phyloP scores from a whole-genome alignment of 2,888 invertebrate genomes.

The Periphyllus acericola region DNA sequence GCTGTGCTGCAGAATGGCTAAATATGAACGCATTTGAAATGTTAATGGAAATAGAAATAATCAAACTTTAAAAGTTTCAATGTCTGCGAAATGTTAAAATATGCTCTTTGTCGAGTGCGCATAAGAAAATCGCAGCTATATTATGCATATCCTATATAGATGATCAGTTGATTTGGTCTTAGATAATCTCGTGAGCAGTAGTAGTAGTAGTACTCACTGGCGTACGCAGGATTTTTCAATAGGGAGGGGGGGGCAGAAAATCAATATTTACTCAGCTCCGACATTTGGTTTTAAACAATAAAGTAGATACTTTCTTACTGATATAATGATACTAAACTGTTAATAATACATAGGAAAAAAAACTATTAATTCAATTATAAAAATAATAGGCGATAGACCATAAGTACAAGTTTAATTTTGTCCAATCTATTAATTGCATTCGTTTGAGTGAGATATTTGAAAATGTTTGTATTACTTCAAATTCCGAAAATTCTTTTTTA shows the following conservation, averaged over 20 bases:
- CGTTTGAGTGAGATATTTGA: too few species aligned
- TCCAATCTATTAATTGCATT: too few species aligned
- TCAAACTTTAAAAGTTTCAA: constrained; percentile 34
- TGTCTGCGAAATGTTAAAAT: background rate
- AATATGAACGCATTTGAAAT: background rate
- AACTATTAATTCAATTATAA: background rate
- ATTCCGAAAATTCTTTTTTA: too few species aligned
- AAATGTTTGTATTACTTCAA: too few species aligned
- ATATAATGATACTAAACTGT: background rate
- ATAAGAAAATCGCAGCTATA: background rate
- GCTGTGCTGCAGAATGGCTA: background rate
- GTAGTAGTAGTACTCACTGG: too few species aligned
- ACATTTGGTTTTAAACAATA: too few species aligned
- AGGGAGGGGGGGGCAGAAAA: too few species aligned
- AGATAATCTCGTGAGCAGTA: background rate
- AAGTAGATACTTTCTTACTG: too few species aligned
- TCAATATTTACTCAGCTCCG: too few species aligned
- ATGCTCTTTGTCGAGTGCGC: background rate
- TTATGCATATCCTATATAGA: background rate
- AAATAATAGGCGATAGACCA: constrained; percentile 13
- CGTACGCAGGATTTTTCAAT: too few species aligned
- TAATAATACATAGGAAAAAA: background rate
- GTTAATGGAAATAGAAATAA: background rate
- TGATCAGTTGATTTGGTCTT: background rate
- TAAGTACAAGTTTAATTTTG: too few species aligned